Base-by-base conservation (phyloP, 1,140 invertebrate genomes). In the Trachymyrmex septentrionalis region DNA sequence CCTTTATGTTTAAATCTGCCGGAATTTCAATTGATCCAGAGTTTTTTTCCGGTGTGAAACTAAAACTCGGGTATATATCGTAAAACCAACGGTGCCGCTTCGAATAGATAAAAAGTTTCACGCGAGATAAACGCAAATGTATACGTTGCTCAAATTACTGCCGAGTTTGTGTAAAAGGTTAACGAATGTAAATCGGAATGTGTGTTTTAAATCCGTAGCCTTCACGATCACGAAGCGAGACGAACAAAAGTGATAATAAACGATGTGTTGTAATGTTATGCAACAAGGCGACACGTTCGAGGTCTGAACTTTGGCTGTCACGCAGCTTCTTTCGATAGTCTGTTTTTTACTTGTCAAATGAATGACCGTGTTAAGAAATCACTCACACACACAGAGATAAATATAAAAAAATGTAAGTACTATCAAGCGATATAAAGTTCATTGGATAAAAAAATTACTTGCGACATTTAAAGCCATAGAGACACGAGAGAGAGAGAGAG, bases 171-270 rank as follows among this genome's bases (percentile, higher is more conserved):
- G 7, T 3, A 30, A 57, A 76, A 59, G 34, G 3, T 48, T 64
- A 48, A 34, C 38, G 2, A 48, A 64, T 48, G 24, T 64, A 77
- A 64, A 77, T 73, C 5, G 50, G 9, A 7, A 73, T 48, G 14
- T 48, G 14, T 30, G 5, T 77, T 77, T 64, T 48, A 27, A 64
- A 30, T 30, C 19, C 16, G 4, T 5, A 48, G 16, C 38, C 57
- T 19, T 48, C 38, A 38, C 21, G 10, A 12, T 48, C 38, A 38
- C 21, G 10, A 12, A 27, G 9, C 12, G 14, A 61, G 27, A 44
- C 30, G 14, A 76, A 61, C 34, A 64, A 48, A 30, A 27, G 21
- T 63, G 16, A 64, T 77, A 77, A 77, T 44, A 64, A 77, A 48
- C 30, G 57, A 48, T 48, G 19, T 9, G 57, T 30, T 21, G 66